Evolutionary conservation across 1,140 invertebrate genomes (phyloP), one percentile per base, ranked within the genome.

Genomic region (Odontomachus brunneus): DNA sequence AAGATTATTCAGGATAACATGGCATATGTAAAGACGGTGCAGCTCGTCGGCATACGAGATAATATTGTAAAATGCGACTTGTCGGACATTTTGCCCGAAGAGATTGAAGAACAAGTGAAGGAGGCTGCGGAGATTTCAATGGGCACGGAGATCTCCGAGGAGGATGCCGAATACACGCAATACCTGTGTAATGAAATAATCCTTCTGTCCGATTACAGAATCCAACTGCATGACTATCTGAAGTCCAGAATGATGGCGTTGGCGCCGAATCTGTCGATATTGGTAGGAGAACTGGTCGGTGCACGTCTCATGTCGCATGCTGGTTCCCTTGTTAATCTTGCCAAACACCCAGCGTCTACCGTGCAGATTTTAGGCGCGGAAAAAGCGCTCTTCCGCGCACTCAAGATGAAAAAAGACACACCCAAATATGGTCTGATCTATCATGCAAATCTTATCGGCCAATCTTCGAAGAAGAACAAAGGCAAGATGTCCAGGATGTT

Each of bases 341-440:
- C 99, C 0, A 99, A 99, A 91, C 98, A 99, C 94, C 99, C 99
- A 5, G 98, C 99, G 2, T 99, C 99, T 0, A 99, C 99, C 0
- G 96, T 99, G 0, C 99, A 99, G 94, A 99, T 99, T 91, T 96
- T 99, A 48, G 98, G 98, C 76, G 99, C 99, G 2, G 99, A 99
- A 91, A 99, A 99, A 92, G 99, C 99, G 3, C 93, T 99, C 0
- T 99, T 99, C 94, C 95, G 99, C 88, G 99, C 99, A 0, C 94
- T 99, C 24, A 99, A 99, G 94, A 98, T 98, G 0, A 99, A 99
- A 91, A 98, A 98, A 90, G 98, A 99, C 90, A 99, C 99, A 0
- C 99, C 99, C 0, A 99, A 99, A 93, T 99, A 99, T 94, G 99
- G 99, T 95, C 95, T 99, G 3, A 99, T 99, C 84, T 99, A 99